Conservation (phyloP, 1,140 invertebrate species). For the Caenorhabditis briggsae region DNA sequence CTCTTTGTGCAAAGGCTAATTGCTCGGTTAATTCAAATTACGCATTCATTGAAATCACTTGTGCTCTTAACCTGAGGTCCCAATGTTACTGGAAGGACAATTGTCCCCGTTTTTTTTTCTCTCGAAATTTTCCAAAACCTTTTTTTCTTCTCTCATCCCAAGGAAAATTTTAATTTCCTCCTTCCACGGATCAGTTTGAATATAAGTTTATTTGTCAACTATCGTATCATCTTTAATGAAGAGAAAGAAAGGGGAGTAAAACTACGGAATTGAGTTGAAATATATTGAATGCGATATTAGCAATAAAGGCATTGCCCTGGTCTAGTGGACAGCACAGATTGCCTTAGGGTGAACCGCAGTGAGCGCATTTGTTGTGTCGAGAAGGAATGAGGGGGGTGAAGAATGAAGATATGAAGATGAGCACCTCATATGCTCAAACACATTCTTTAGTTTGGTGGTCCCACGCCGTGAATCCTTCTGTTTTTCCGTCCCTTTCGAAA, state of each 20-base stretch:
- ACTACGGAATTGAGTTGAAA: conserved; percentile 36
- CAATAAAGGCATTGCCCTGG: conserved; percentile 60
- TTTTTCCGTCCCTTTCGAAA: conserved; percentile 16
- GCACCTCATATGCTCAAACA: conserved; percentile 34
- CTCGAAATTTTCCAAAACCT: background rate
- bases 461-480: conserved; percentile 13
- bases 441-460: conserved; percentile 39
- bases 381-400: background rate
- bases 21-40: conserved; percentile 54
- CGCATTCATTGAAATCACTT: conserved; percentile 46
- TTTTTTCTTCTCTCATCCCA: background rate
- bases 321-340: conserved; percentile 57
- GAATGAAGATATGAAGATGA: conserved; percentile 53
- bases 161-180: background rate
- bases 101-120: background rate
- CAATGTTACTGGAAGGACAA: background rate
- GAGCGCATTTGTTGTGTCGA: conserved; percentile 46
- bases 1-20: conserved; percentile 53
- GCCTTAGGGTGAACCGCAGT: conserved; percentile 44
- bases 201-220: conserved; percentile 3
- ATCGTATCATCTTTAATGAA: background rate
- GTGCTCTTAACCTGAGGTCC: conserved; percentile 33
- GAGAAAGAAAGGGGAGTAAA: background rate
- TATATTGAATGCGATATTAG: conserved; percentile 65
- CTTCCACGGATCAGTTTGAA: background rate